Evolutionary conservation across 2,113 vertebrate species (phyloP), one percentile per base, ranked within the genome.

Genomic region (Rhinoptilus africanus): DNA sequence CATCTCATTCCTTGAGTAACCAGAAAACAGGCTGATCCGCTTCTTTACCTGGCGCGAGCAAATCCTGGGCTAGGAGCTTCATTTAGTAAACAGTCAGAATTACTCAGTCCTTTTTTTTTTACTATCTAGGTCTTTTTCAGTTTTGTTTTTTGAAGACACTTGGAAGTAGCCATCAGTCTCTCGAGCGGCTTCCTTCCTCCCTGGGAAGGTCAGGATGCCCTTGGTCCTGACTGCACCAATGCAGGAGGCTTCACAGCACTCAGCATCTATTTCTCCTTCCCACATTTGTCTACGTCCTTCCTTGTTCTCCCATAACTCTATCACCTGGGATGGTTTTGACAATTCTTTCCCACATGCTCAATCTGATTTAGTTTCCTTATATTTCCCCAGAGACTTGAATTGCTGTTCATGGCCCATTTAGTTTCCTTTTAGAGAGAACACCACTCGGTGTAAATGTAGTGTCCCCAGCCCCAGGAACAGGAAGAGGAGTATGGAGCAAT

Each of bases 301-400:
- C 80, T 91, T 85, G 60, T 93, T 93, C 73, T 86, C 59, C 76
- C 57, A 73, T 68, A 96, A 87, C 66, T 94, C 85, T 57, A 54
- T 96, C 92, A 96, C 60, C 89, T 85, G 80, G 78, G 88, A 91
- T 73, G 62, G 34, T 88, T 96, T 92, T 87, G 92, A 93, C 88
- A 87, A 83, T 84, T 92, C 72, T 83, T 89, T 89, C 88, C 80
- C 75, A 79, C 88, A 81, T 84, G 88, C 79, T 81, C 86, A 78
- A 48, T 91, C 92, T 94, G 88, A 97, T 95, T 94, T 92, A 68
- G 86, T 81, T 89, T 89, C 64, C 53, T 68, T 92, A 12, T 92
- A 97, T 95, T 97, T 96, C 95, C 76, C 83, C 45, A n/a, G 83
- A 57, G 86, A 57, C 62, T 51, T 64, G 79, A 94, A 87, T 89